Percentiles rank a stretch among this genome's conserved stretches.
phyloP scores from a whole-genome alignment of 2,797 vertebrate genomes.

The Characodon lateralis region DNA sequence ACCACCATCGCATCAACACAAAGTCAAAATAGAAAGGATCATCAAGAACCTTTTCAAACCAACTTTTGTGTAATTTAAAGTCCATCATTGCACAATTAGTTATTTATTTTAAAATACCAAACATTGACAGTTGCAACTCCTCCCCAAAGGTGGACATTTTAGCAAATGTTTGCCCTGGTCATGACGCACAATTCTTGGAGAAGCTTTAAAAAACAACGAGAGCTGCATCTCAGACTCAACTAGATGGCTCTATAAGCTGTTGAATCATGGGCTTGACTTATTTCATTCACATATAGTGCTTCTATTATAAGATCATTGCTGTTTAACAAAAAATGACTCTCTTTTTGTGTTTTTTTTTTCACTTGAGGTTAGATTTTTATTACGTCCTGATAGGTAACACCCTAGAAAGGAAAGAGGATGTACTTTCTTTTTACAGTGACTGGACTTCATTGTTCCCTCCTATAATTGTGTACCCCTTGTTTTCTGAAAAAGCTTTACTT shows the following conservation, averaged over 20 bases:
- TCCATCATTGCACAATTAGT: background rate
- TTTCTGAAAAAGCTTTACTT: background rate
- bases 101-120: background rate
- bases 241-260: background rate
- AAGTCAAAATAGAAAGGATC: background rate
- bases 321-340: background rate
- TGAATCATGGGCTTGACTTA: background rate
- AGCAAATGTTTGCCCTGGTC: background rate
- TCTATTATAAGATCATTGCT: background rate
- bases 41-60: background rate
- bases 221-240: background rate
- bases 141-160: background rate
- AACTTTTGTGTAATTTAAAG: background rate
- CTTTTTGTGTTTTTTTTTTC: background rate
- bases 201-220: background rate
- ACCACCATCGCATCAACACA: background rate
- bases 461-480: background rate
- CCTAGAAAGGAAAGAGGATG: background rate
- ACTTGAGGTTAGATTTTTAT: background rate
- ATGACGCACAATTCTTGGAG: background rate
- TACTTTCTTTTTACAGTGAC: background rate
- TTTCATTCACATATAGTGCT: background rate
- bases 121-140: background rate
- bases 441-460: background rate
- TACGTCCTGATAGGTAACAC: background rate